phyloP scores from a whole-genome alignment of 2,888 invertebrate genomes.

The Acleris cristana region DNA sequence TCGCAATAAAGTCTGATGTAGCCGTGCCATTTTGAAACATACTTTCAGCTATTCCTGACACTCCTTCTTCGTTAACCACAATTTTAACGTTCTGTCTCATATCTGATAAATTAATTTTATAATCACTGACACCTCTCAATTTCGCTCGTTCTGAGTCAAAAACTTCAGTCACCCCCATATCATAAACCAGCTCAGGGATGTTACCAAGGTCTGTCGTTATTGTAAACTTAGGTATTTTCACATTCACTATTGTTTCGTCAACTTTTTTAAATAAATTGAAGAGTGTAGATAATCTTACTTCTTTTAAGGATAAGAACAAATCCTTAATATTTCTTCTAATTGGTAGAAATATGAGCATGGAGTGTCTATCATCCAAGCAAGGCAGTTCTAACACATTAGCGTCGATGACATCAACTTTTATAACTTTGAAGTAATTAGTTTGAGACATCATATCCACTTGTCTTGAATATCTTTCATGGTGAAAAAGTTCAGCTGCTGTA shows the following conservation, averaged over 20 bases:
- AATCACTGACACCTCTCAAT: slow-evolving; percentile 59
- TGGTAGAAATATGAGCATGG: slow-evolving; percentile 64
- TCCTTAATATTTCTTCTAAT: slow-evolving; percentile 50
- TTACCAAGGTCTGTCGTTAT: slow-evolving; percentile 56
- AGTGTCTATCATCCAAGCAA: slow-evolving; percentile 47
- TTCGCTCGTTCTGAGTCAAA: slow-evolving; percentile 60
- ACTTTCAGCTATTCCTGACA: slow-evolving; percentile 47
- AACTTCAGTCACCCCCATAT: slow-evolving; percentile 67
- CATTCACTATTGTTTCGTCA: slow-evolving; percentile 50
- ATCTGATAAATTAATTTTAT: slow-evolving; percentile 55
- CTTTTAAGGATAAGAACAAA: slow-evolving; percentile 56
- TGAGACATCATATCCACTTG: slow-evolving; percentile 67
- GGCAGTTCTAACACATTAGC: slow-evolving; percentile 63
- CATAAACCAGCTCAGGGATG: slow-evolving; percentile 60
- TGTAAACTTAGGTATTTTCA: slow-evolving; percentile 64
- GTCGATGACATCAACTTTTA: slow-evolving; percentile 51
- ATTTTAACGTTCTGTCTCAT: slow-evolving; percentile 62
- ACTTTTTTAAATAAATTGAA: slow-evolving; percentile 52
- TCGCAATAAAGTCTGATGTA: slow-evolving; percentile 51
- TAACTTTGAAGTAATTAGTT: slow-evolving; percentile 55
- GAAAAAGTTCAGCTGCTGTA: slow-evolving; percentile 53
- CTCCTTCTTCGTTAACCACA: slow-evolving; percentile 61
- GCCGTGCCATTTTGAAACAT: too few species aligned
- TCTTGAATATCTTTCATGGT: slow-evolving; percentile 45
- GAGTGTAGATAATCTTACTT: slow-evolving; percentile 55